Evolutionary conservation across 2,888 invertebrate species (phyloP).

Genomic region (Ellobium chinense): DNA sequence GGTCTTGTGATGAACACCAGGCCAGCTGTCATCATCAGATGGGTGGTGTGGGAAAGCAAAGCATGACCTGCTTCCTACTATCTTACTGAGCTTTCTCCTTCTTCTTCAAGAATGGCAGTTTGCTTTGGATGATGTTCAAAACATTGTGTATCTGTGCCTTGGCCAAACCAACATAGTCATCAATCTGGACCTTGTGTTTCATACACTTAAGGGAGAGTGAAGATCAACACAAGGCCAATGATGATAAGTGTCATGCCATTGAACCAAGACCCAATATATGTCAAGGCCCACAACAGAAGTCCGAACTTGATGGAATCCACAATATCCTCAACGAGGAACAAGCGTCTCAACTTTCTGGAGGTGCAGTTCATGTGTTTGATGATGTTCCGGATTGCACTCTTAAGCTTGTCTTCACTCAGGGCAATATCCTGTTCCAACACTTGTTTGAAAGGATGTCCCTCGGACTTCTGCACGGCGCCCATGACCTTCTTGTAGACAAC

Average conservation of each 20-base stretch:
- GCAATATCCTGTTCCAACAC: slow-evolving; percentile 92
- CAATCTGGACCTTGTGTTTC: slow-evolving; percentile 77
- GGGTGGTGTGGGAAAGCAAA: too few relatives aligned
- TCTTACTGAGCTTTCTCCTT: slow-evolving; percentile 72
- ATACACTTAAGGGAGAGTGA: slow-evolving; percentile 94
- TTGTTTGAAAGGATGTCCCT: slow-evolving; percentile 98
- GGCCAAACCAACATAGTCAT: slow-evolving; percentile 72
- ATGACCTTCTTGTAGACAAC: slow-evolving; percentile 97
- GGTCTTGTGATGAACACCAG: not conserved
- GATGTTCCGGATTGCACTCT: slow-evolving; percentile 90
- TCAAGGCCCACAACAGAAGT: slow-evolving; percentile 95
- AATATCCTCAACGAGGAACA: slow-evolving; percentile 97
- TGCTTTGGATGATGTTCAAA: slow-evolving; percentile 71
- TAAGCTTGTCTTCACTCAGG: slow-evolving; percentile 94
- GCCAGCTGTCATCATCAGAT: not conserved
- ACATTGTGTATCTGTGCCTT: slow-evolving; percentile 71
- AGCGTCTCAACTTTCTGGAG: slow-evolving; percentile 90
- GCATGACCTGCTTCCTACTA: too few relatives aligned
- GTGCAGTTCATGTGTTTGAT: slow-evolving; percentile 93
- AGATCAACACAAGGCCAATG: slow-evolving; percentile 94
- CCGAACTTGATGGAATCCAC: slow-evolving; percentile 88
- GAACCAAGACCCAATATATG: slow-evolving; percentile 99
- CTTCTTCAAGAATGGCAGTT: slow-evolving; percentile 76
- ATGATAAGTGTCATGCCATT: slow-evolving; percentile 99
- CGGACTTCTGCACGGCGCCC: slow-evolving; percentile 95